These are phyloP conservation scores for Acanthurus lineatus DNA, from an alignment of 2,797 vertebrate genomes.

Conservation along the genomic window DNA sequence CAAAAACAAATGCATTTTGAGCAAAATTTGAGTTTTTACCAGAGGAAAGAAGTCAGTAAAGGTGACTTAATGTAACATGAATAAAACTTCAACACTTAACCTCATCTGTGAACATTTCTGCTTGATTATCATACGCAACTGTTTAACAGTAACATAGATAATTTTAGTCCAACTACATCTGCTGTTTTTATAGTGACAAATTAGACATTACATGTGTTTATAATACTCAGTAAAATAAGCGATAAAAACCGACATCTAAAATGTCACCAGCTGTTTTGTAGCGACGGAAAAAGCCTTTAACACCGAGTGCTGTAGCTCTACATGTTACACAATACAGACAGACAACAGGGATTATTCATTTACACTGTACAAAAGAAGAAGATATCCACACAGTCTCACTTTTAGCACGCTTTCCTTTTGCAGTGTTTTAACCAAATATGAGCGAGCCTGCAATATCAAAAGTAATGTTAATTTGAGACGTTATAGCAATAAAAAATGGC, in stretches of 20 bases:
- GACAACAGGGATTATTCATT: slow-evolving; percentile 21
- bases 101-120: too few relatives aligned
- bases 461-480: slow-evolving; percentile 61
- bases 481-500: slow-evolving; percentile 35
- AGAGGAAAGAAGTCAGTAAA: too few relatives aligned
- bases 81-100: too few relatives aligned
- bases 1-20: too few relatives aligned
- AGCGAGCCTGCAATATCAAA: slow-evolving; percentile 42
- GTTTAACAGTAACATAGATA: too few relatives aligned
- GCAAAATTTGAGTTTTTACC: too few relatives aligned
- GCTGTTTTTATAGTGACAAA: too few relatives aligned
- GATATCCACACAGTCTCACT: neutral
- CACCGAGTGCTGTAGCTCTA: neutral
- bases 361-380: slow-evolving; percentile 2
- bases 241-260: neutral
- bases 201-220: neutral
- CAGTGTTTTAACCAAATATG: slow-evolving; percentile 20
- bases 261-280: neutral
- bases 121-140: too few relatives aligned
- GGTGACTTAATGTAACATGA: too few relatives aligned
- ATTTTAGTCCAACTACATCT: too few relatives aligned
- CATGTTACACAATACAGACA: neutral
- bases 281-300: neutral
- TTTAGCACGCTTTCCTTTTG: slow-evolving; percentile 3
- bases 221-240: neutral